Evolutionary conservation across 2,113 vertebrate species (phyloP).

Genomic region (Orthonyx spaldingii): DNA sequence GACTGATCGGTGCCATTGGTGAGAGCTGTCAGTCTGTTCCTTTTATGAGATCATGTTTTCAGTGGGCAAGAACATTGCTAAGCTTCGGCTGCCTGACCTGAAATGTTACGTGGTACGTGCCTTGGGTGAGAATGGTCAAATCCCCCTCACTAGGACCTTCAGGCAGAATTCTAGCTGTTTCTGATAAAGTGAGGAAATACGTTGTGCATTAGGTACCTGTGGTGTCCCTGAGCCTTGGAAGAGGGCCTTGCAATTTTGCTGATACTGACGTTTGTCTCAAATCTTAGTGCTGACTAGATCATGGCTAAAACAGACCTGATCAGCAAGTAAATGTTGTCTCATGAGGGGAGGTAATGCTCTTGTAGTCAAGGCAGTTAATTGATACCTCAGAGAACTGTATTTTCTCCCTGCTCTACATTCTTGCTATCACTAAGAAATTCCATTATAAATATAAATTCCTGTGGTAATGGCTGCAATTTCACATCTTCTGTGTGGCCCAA

Average conservation of each 20-base stretch:
- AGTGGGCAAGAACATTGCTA: background rate
- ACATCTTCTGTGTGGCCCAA: rapidly evolving
- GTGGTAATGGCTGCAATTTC: background rate
- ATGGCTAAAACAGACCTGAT: background rate
- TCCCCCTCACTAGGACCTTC: background rate
- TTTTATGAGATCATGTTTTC: background rate
- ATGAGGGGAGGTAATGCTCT: background rate
- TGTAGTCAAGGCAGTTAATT: background rate
- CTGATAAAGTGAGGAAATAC: background rate
- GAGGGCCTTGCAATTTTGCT: background rate
- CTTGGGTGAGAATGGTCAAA: background rate
- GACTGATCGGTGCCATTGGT: background rate
- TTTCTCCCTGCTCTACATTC: background rate
- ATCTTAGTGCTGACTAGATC: background rate
- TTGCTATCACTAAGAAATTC: background rate
- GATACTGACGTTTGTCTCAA: background rate
- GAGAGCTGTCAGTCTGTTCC: background rate
- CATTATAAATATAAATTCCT: background rate
- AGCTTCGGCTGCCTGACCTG: background rate
- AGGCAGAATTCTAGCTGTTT: background rate
- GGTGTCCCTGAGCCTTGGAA: background rate
- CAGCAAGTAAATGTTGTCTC: background rate
- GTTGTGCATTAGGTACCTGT: background rate
- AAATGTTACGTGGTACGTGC: rapidly evolving
- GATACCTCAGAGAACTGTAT: background rate